Evolutionary conservation across 2,888 invertebrate genomes (phyloP).

Genomic region (Acleris literana): DNA sequence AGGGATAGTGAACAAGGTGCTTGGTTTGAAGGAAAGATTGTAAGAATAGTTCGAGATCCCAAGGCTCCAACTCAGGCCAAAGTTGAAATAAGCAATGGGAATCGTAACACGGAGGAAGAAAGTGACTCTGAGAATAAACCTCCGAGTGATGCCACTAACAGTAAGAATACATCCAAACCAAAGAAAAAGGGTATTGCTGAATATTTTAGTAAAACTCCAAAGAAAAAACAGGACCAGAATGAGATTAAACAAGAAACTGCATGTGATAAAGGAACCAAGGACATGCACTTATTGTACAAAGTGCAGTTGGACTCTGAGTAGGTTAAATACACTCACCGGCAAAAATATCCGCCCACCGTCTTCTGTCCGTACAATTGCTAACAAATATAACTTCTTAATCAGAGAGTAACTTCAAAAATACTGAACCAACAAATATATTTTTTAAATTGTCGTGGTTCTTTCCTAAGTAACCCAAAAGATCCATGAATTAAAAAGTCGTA

Average conservation of each 20-base stretch:
- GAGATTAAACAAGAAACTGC: constrained; percentile 35
- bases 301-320: constrained; percentile 68
- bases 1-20: constrained; percentile 85
- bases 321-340: too few relatives aligned
- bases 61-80: constrained; percentile 18
- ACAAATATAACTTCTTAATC: too few relatives aligned
- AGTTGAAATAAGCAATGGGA: constrained; percentile 39
- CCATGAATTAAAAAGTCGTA: too few relatives aligned
- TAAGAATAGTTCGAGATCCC: constrained; percentile 77
- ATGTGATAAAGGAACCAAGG: constrained; percentile 40
- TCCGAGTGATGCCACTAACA: constrained; percentile 43
- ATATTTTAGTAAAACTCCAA: constrained; percentile 58
- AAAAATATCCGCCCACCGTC: too few relatives aligned
- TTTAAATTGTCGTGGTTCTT: too few relatives aligned
- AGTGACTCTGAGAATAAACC: constrained; percentile 59
- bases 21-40: constrained; percentile 89
- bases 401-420: too few relatives aligned
- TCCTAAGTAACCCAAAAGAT: too few relatives aligned
- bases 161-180: constrained; percentile 42
- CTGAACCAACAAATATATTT: too few relatives aligned
- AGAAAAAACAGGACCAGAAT: constrained; percentile 46
- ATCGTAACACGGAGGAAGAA: constrained; percentile 46
- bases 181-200: constrained; percentile 57
- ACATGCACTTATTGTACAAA: constrained; percentile 72
- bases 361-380: too few relatives aligned